Base-by-base conservation (phyloP, 2,888 invertebrate species). In the Adela reaumurella region DNA sequence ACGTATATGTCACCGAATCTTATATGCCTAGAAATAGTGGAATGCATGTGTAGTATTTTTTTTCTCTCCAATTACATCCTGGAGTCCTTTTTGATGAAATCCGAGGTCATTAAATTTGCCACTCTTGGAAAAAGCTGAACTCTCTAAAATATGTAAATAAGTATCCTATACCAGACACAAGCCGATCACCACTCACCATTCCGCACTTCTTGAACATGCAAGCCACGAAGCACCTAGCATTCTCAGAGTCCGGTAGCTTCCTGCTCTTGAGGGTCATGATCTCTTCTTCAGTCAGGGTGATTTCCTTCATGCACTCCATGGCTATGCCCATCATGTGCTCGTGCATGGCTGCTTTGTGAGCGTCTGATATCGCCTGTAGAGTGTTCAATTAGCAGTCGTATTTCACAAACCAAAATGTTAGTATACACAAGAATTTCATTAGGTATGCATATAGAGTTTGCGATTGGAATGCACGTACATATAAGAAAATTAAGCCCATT, bases 161-260 rank as follows among this genome's bases (percentile, higher is more conserved):
- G n/a, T n/a, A n/a, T n/a, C n/a, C n/a, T n/a, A n/a, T n/a, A n/a
- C n/a, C n/a, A n/a, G n/a, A n/a, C n/a, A n/a, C n/a, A n/a, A n/a
- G n/a, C n/a, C n/a, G n/a, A n/a, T n/a, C n/a, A n/a, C n/a, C n/a
- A 24, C 24, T 67, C 54, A 76, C 77, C 50, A 73, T 42, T 11
- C 76, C 77, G 54, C 61, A 56, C 24, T 69, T 60, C 51, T 58
- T 72, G 58, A 73, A 58, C 42, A 74, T 42, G 48, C 77, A 77
- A 0, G 73, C 68, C 28, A 77, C 43, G 53, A 77, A 77, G 54
- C 77, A 77, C 2, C 70, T 67, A 0, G 57, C 68, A 3, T 69
- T 68, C 0, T 63, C 60, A 0, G 76, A 70, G 1, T 58, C 52
- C 0, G 73, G 64, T 1, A 65, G 5, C 49, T 67, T 62, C 42